These are phyloP conservation scores for Ashinkailepas kermadecensis DNA, from an alignment of 2,888 invertebrate species.

Conservation along the genomic window DNA sequence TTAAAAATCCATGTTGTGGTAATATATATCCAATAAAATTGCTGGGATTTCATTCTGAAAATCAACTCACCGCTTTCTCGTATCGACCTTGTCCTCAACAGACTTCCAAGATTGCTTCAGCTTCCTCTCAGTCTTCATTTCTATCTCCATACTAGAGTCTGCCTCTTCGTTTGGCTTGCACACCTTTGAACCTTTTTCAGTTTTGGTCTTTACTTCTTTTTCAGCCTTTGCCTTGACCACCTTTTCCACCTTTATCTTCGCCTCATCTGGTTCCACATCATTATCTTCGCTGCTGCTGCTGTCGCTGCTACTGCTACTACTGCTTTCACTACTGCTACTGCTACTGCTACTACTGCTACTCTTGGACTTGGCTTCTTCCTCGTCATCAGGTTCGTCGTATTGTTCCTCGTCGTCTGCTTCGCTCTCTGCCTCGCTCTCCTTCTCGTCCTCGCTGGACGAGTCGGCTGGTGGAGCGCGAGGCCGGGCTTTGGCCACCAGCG, in stretches of 20 bases:
- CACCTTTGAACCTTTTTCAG: neutral
- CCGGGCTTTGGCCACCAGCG: neutral
- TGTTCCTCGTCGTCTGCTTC: neutral
- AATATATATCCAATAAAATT: too few relatives aligned
- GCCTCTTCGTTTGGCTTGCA: neutral
- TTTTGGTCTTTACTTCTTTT: neutral
- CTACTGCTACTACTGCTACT: conserved; percentile 15
- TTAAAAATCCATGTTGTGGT: too few relatives aligned
- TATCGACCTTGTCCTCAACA: neutral
- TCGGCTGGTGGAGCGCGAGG: neutral
- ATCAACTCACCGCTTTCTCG: neutral
- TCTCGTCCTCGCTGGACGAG: neutral
- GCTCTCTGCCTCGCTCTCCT: neutral
- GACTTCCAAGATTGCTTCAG: neutral
- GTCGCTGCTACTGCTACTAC: neutral
- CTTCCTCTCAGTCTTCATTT: neutral
- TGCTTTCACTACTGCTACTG: conserved; percentile 13
- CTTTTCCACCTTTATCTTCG: neutral
- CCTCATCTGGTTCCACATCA: neutral
- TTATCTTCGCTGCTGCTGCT: neutral
- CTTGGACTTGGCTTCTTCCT: neutral
- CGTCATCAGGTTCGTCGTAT: neutral
- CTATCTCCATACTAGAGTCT: neutral
- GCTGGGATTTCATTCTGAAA: too few relatives aligned
- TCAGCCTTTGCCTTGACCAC: neutral